Base-by-base conservation (phyloP, 2,113 vertebrate species). In the Tricholaema leucomelas region DNA sequence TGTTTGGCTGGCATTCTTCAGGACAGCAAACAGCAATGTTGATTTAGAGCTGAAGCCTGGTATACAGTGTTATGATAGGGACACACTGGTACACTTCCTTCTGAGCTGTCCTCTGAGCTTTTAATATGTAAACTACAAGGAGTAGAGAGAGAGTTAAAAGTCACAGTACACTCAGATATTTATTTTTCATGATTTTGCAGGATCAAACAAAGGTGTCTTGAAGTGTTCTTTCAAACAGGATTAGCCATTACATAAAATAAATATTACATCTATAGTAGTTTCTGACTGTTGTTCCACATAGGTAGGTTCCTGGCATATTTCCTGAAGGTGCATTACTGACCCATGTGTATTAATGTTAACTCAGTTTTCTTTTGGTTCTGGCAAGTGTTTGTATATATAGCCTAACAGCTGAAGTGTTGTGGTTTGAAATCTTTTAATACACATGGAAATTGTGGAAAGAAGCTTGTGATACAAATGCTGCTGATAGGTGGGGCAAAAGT, bases 231-330 rank as follows among this genome's bases (percentile, higher is more conserved):
- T 76, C 55, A 70, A 87, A 74, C n/a, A 74, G 35, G 38, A 78
- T 86, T 84, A 84, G 27, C 38, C 71, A 15, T 90, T 44, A 40
- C 15, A 19, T 71, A 78, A 91, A 94, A 44, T 12, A 66, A 79
- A 82, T 35, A 5, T 69, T 75, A 54, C 6, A 36, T 55, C 9
- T 91, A 15, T 40, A 70, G 5, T 61, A 55, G 12, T 67, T 54
- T 79, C 33, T 72, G 59, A 46, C 15, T 76, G 31, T 94, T 91
- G 25, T 79, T 92, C 16, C 44, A 72, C 84, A 36, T 58, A 54
- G 11, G 66, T 76, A 65, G 70, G n/a, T 84, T 94, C 50, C 55
- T 92, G 92, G 64, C 67, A 44, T 67, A 40, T 38, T 91, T 94
- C 92, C 92, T 85, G 52, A 76, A 88, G 33, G 40, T 61, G 10